Conservation (phyloP, 2,888 invertebrate genomes). For the Lasioglossum villosulum region DNA sequence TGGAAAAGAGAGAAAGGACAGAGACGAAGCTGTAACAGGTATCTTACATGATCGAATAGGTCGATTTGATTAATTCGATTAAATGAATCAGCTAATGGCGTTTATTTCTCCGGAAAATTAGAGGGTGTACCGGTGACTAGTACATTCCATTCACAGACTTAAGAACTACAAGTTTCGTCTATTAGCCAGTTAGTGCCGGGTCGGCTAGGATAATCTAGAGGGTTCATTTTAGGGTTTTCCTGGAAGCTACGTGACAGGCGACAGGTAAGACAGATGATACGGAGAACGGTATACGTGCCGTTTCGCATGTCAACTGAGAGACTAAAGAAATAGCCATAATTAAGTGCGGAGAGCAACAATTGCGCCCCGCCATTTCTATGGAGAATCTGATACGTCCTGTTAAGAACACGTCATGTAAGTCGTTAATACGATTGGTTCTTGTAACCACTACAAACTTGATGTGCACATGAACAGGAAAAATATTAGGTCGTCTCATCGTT, state of each 20-base stretch:
- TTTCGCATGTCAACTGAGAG: background rate
- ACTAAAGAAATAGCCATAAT: background rate
- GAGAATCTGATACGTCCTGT: background rate
- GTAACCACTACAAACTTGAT: background rate
- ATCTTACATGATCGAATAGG: background rate
- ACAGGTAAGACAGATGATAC: background rate
- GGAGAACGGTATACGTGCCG: background rate
- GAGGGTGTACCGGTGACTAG: background rate
- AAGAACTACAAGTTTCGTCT: background rate
- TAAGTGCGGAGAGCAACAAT: background rate
- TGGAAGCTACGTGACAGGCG: background rate
- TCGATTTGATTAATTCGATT: background rate
- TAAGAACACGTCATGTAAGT: background rate
- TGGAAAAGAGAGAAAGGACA: no score
- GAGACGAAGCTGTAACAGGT: background rate
- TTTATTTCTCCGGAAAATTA: background rate
- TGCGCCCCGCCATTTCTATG: background rate
- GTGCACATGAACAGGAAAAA: background rate
- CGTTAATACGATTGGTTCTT: background rate
- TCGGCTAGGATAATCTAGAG: background rate
- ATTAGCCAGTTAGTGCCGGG: background rate
- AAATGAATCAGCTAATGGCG: background rate
- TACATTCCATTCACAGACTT: background rate
- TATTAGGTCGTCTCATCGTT: background rate
- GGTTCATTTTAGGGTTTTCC: background rate